phyloP scores from a whole-genome alignment of 30 jellyfish, hydroid and myxozoan genomes.

The Cassiopea xamachana region DNA sequence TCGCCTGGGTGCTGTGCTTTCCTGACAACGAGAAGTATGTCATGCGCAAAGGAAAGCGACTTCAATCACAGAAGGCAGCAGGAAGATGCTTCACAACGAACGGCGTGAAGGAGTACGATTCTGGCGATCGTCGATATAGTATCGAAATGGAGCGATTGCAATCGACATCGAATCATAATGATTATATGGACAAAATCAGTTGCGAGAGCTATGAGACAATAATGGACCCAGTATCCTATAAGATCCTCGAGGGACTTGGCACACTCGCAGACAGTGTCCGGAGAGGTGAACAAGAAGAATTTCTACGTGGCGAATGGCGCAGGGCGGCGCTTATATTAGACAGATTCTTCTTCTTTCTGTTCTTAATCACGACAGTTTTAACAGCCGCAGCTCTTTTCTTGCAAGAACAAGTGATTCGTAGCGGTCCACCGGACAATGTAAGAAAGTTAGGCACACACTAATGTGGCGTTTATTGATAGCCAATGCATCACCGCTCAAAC shows the following conservation, averaged over 20 bases:
- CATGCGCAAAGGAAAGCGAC: conserved; percentile 28
- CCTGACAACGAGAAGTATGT: conserved; percentile 59
- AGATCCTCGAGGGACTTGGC: conserved; percentile 79
- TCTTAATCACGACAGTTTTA: conserved; percentile 57
- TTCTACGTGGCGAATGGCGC: conserved; percentile 80
- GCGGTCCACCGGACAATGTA: conserved; percentile 78
- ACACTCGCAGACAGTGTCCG: conserved; percentile 85
- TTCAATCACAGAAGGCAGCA: conserved; percentile 42
- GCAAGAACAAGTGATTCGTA: conserved; percentile 72
- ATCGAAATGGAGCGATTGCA: conserved; percentile 72
- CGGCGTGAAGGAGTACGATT: conserved; percentile 70
- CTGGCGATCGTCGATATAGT: conserved; percentile 26
- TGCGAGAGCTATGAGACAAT: conserved; percentile 77
- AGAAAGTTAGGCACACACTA: background rate
- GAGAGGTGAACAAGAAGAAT: conserved; percentile 82
- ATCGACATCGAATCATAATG: conserved; percentile 53
- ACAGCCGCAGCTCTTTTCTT: conserved; percentile 79
- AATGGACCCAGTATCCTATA: conserved; percentile 80
- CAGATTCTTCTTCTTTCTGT: conserved; percentile 72
- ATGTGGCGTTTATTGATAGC: background rate
- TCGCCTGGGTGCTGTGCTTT: conserved; percentile 70
- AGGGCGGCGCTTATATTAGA: conserved; percentile 77
- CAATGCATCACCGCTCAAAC: background rate
- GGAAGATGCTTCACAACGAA: conserved; percentile 43
- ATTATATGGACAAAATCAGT: conserved; percentile 53